Percentiles rank a stretch among this genome's conserved stretches.
Evolutionary conservation across 2,797 vertebrate species (phyloP).

Genomic region (Sphenodon punctatus): DNA sequence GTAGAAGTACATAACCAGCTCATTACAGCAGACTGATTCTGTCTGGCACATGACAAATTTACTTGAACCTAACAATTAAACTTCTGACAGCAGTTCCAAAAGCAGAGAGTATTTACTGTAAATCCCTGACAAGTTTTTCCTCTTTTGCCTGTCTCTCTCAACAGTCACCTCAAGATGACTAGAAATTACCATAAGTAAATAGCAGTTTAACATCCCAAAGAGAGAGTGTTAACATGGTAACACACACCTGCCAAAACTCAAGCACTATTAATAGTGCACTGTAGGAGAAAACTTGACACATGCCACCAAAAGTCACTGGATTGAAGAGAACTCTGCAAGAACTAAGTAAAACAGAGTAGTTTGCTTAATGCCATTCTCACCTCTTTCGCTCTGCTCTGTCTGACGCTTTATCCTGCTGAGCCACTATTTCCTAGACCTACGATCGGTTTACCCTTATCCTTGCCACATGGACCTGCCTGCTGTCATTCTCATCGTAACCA

Average conservation of each 20-base stretch:
- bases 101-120: conserved; percentile 67
- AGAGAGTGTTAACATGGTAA: conserved; percentile 44
- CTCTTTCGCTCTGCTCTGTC: too few relatives aligned
- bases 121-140: conserved; percentile 65
- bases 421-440: not conserved
- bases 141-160: conserved; percentile 57
- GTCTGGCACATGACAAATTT: conserved; percentile 69
- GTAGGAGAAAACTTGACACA: not conserved
- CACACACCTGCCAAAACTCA: conserved; percentile 58
- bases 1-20: conserved; percentile 40
- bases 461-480: too few relatives aligned
- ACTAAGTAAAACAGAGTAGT: not conserved
- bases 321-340: not conserved
- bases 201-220: conserved; percentile 56
- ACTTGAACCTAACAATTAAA: conserved; percentile 69
- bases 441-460: too few relatives aligned
- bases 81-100: conserved; percentile 65
- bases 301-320: not conserved
- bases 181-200: conserved; percentile 69
- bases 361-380: too few relatives aligned
- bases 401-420: too few relatives aligned
- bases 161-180: conserved; percentile 62
- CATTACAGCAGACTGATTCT: conserved; percentile 65
- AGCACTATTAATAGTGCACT: conserved; percentile 16
- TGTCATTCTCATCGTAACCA: too few relatives aligned